Base-by-base conservation (phyloP, 2,797 vertebrate species). In the Phoxinus dragarum region DNA sequence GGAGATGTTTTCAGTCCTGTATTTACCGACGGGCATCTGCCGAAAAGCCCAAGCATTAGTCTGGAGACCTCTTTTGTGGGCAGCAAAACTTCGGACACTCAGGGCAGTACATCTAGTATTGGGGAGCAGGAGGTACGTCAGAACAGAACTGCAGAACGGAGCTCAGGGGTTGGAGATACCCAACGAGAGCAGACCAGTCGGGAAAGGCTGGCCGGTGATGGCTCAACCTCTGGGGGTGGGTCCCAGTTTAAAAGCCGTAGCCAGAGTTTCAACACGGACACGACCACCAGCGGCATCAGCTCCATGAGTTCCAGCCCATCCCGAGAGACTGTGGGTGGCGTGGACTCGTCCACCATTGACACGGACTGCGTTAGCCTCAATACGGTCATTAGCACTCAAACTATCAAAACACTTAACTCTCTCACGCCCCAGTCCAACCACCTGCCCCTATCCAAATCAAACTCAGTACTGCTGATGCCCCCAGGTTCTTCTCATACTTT, bases 301-400 rank as follows among this genome's bases (percentile, higher is more conserved):
- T 99, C 98, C 64, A 99, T 99, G 98, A 99, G 98, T 92, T 99
- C 98, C 68, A 99, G 98, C 90, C 98, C 98, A 23, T 99, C 98
- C 36, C 94, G 98, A 84, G 98, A 99, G 93, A 98, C 97, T 0
- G 97, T 98, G 67, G 97, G 97, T 49, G 96, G 96, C 93, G 95
- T 64, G 0, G 98, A 98, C 85, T 92, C 86, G 7, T 94, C 67
- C 88, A 96, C 86, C 0, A 94, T 96, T 87, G 98, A 98, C 87
- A 98, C 98, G 5, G 98, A 99, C 94, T 99, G 97, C 0, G 97
- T 97, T 88, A 99, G 98, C 94, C 96, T 99, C 91, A 99, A 98
- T 93, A 99, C 98, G 1, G 97, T 99, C 47, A 96, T 98, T 91
- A 99, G 98, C 82, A 97, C 97, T 88, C 97, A 96, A 92, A 98